These are phyloP conservation scores for Bursaphelenchus okinawaensis DNA, from an alignment of 2,888 invertebrate genomes.

Conservation along the genomic window DNA sequence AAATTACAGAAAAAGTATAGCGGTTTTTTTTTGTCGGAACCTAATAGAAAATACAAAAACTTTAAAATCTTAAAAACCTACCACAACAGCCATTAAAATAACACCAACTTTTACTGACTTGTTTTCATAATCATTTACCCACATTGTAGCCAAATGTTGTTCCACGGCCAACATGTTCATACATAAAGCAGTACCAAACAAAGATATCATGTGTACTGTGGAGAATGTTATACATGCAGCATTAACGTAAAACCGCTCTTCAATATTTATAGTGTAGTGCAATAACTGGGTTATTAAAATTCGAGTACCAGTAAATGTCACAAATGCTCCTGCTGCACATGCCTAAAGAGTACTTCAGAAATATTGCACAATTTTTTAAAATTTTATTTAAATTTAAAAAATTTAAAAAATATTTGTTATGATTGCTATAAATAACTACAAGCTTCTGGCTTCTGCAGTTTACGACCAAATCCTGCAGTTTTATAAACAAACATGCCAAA, in stretches of 20 bases:
- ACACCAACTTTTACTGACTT: not conserved
- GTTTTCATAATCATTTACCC: not conserved
- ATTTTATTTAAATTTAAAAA: too few species aligned
- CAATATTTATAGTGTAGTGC: not conserved
- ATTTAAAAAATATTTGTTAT: too few species aligned
- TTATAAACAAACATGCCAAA: too few species aligned
- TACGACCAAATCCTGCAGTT: too few species aligned
- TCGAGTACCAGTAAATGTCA: not conserved
- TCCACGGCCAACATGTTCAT: not conserved
- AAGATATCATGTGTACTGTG: not conserved
- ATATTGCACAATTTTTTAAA: too few species aligned
- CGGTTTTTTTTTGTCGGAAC: too few species aligned
- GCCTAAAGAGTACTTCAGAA: too few species aligned
- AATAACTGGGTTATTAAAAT: not conserved
- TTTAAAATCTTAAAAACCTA: not conserved
- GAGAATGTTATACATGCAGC: not conserved
- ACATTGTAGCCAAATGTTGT: not conserved
- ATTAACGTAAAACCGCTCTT: not conserved
- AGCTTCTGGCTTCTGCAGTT: too few species aligned
- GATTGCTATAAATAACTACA: too few species aligned
- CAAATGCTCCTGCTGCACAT: too few species aligned
- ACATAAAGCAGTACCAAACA: not conserved
- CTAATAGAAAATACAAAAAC: too few species aligned
- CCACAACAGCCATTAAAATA: not conserved
- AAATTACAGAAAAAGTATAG: too few species aligned